These are phyloP conservation scores for Trissonchulus sp. DNA, from an alignment of 2,888 invertebrate species.

Conservation along the genomic window DNA sequence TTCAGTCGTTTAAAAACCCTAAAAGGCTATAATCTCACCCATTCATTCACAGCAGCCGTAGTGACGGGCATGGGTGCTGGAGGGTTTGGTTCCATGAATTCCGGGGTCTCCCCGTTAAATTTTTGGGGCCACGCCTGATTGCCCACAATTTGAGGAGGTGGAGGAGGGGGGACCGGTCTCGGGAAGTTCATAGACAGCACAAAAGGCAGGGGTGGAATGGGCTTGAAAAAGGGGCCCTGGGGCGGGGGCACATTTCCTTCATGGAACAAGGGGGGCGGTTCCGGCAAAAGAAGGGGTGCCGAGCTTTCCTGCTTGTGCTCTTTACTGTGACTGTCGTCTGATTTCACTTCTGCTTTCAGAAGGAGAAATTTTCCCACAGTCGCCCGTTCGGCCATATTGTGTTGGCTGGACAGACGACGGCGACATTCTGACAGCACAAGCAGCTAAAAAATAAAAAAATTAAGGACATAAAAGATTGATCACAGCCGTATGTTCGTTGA, in stretches of 20 bases:
- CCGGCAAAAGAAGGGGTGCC: background rate
- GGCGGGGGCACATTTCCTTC: background rate
- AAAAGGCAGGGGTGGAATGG: background rate
- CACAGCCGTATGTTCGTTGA: too few relatives aligned
- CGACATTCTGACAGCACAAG: too few relatives aligned
- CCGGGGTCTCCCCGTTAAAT: too few relatives aligned
- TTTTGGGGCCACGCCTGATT: too few relatives aligned
- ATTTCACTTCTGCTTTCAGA: background rate
- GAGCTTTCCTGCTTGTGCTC: background rate
- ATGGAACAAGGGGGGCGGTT: background rate
- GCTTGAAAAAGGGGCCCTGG: background rate
- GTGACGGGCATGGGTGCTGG: too few relatives aligned
- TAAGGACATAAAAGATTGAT: too few relatives aligned
- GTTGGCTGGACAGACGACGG: background rate
- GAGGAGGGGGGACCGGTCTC: background rate
- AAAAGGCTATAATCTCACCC: too few relatives aligned
- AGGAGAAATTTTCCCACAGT: conserved; percentile 1
- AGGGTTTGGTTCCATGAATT: too few relatives aligned
- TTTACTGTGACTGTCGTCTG: background rate
- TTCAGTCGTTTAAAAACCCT: too few relatives aligned
- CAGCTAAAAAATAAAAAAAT: too few relatives aligned
- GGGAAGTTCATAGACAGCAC: background rate
- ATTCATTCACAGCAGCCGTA: too few relatives aligned
- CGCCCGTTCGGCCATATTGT: background rate
- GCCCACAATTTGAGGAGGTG: too few relatives aligned